Evolutionary conservation across 2,113 vertebrate genomes (phyloP).

Genomic region (Rhinolophus ferrumequinum): DNA sequence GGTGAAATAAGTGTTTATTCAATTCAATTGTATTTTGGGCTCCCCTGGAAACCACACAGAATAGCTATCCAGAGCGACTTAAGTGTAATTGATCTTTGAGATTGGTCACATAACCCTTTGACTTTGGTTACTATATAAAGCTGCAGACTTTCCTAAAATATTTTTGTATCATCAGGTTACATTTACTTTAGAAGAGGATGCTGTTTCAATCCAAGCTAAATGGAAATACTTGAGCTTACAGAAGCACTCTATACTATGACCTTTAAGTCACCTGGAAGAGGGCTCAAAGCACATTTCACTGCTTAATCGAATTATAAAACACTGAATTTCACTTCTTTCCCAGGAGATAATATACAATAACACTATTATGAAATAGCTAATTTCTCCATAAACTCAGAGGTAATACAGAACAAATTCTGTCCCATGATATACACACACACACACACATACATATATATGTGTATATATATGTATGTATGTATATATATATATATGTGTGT

Average conservation of each 20-base stretch:
- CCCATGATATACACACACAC: neutral
- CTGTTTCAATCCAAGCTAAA: constrained; percentile 58
- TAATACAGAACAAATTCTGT: neutral
- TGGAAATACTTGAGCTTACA: constrained; percentile 59
- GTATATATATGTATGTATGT: too few relatives aligned
- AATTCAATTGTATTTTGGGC: constrained; percentile 19
- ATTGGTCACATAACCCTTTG: constrained; percentile 18
- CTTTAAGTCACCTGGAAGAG: constrained; percentile 45
- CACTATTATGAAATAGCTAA: neutral
- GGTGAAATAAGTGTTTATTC: constrained; percentile 36
- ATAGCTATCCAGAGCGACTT: neutral
- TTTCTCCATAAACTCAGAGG: neutral
- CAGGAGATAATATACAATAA: constrained; percentile 33
- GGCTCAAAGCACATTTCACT: neutral
- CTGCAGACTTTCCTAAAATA: constrained; percentile 64
- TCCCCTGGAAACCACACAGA: constrained; percentile 14
- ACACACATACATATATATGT: too few relatives aligned
- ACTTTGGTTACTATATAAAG: constrained; percentile 72
- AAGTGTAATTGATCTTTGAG: constrained; percentile 52
- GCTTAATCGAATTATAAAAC: constrained; percentile 57
- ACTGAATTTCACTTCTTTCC: constrained; percentile 3
- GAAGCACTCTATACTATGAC: constrained; percentile 50
- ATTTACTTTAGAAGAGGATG: constrained; percentile 60
- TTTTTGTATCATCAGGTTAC: constrained; percentile 66
- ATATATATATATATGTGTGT: too few relatives aligned